Base-by-base conservation (phyloP, 2,797 vertebrate genomes). In the Gymnodraco acuticeps region DNA sequence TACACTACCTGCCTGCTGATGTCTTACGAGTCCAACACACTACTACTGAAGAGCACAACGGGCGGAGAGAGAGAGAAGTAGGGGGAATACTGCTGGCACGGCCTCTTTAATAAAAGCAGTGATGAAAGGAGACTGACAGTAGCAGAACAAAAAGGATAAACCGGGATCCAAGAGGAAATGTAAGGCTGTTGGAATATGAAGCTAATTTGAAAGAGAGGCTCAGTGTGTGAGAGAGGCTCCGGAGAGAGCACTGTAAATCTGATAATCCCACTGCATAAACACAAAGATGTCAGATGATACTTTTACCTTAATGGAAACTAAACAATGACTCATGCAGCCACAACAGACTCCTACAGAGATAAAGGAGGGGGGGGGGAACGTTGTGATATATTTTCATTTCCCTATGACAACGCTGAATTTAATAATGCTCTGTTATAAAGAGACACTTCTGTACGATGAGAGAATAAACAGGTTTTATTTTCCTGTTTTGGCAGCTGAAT, bases 1-100 rank as follows among this genome's bases (percentile, higher is more conserved):
- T 33, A 75, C 89, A 66, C 77, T 67, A 87, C 88, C 80, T 86
- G 93, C 68, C 86, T 92, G 88, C 85, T 89, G 86, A 93, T 86
- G 87, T 84, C 73, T 70, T 55, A 23, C 31, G 59, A 64, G 50
- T 75, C 67, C 16, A 50, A 69, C 73, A 19, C 23, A 19, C 74
- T 52, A 70, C 75, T 56, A 66, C 64, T 71, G 77, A 71, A 45
- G 52, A 78, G 58, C 59, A 59, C 51, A 62, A 3, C 56, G 43
- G 42, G 23, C 65, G 17, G 53, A 64, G 15, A 17, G 48, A 12
- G 17, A 75, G 19, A 60, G 59, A 64, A 52, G 27, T 11, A 23
- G 47, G 52, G 64, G 70, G 19, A 64, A 68, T 45, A 43, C 31
- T 14, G n/a, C 41, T 14, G 13, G n/a, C 55, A 17, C 65, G 17